phyloP scores from a whole-genome alignment of 1,140 invertebrate genomes.

The Proctacanthus coquilletti region DNA sequence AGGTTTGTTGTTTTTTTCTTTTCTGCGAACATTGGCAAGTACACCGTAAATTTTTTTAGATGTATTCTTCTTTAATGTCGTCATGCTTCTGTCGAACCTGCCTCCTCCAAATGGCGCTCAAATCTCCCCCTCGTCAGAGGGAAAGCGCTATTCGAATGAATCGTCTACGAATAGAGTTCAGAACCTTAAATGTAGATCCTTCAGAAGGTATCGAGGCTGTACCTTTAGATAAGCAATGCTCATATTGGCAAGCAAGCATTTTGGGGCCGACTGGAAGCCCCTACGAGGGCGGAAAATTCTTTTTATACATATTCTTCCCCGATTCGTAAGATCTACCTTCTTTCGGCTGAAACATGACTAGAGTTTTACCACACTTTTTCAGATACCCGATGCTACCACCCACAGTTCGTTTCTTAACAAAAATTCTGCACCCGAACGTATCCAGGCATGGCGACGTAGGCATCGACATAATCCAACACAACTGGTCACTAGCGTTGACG shows the following conservation, averaged over 20 bases:
- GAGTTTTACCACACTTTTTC: no score
- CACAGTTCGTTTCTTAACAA: constrained; percentile 73
- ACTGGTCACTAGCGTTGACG: constrained; percentile 86
- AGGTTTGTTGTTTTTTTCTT: constrained; percentile 32
- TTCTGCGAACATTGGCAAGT: no score
- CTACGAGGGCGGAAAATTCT: constrained; percentile 90
- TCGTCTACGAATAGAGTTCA: constrained; percentile 51
- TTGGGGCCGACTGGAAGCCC: constrained; percentile 77
- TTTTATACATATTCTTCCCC: constrained; percentile 77
- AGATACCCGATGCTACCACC: constrained; percentile 88
- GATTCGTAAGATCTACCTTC: constrained; percentile 15
- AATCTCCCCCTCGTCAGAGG: constrained; percentile 40
- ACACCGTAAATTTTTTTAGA: constrained; percentile 23
- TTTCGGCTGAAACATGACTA: background rate
- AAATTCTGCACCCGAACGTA: constrained; percentile 89
- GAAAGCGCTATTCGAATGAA: constrained; percentile 60
- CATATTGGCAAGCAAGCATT: constrained; percentile 86
- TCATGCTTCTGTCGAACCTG: constrained; percentile 75
- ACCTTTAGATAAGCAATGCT: constrained; percentile 64
- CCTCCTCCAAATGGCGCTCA: constrained; percentile 56
- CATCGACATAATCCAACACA: constrained; percentile 88
- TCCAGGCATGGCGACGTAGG: constrained; percentile 92
- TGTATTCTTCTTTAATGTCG: constrained; percentile 43
- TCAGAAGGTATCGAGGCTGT: constrained; percentile 80
- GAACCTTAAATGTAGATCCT: constrained; percentile 57